Percentiles rank a stretch among this genome's conserved stretches.
Evolutionary conservation across 2,113 vertebrate species (phyloP).

Genomic region (Cheirogaleus medius): DNA sequence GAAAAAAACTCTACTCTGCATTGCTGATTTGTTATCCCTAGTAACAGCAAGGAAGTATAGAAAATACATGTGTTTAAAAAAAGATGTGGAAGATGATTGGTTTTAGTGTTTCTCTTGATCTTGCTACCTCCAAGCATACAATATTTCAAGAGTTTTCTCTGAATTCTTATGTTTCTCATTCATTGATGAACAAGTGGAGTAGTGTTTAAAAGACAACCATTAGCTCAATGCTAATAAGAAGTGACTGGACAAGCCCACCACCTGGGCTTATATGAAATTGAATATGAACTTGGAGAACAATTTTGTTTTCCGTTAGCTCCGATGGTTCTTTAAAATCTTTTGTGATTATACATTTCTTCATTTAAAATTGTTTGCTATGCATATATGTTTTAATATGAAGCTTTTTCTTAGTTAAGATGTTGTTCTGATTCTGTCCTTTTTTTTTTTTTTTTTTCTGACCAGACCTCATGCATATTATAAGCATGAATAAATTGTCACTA

Average conservation of each 20-base stretch:
- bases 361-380: not conserved
- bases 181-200: not conserved
- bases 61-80: not conserved
- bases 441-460: not conserved
- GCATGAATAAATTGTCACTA: not conserved
- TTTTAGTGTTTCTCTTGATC: not conserved
- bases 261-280: not conserved
- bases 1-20: not conserved
- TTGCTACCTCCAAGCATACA: not conserved
- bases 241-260: not conserved
- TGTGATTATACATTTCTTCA: not conserved
- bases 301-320: not conserved
- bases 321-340: not conserved
- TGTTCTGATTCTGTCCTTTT: not conserved
- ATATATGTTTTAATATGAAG: not conserved
- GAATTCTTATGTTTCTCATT: not conserved
- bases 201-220: not conserved
- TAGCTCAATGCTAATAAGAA: not conserved
- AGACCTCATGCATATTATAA: not conserved
- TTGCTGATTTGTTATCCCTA: conserved; percentile 46
- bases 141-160: not conserved
- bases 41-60: conserved; percentile 7
- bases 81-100: not conserved
- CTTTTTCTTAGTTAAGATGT: not conserved
- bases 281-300: not conserved